Base-by-base conservation (phyloP, 2,888 invertebrate species). In the Phymatocera aterrima region DNA sequence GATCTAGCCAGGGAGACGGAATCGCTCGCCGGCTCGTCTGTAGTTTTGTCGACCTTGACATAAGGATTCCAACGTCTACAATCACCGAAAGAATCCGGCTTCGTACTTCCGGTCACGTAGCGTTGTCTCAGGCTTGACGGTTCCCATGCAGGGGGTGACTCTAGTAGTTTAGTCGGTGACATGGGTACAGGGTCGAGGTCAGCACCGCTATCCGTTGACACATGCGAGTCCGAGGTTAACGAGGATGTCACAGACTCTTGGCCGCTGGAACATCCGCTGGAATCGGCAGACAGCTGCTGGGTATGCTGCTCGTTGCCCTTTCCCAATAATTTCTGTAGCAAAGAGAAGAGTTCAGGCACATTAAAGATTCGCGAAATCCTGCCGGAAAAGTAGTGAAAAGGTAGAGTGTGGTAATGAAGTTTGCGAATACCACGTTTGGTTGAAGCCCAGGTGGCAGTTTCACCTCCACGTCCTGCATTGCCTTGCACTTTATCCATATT, bases 381-480 rank as follows among this genome's bases (percentile, higher is more conserved):
- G 2, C 4, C 15, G 21, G 15, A 12, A 6, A 43, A 24, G 31
- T 21, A 3, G 18, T 48, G 4, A 15, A 51, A 18, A 34, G 0
- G n/a, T 5, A 72, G 24, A 51, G n/a, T 51, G 48, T 51, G 51
- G 10, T 24, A 61, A 60, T 68, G 2, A 31, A 57, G n/a, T 77
- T 48, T 43, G 40, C 77, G 80, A 84, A 87, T 83, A 90, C 90
- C 85, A 90, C 91, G 57, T 91, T 89, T 1, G 90, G 88, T 21
- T 91, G 93, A 79, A 95, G 88, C 3, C 95, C 95, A 68, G 93
- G 93, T 28, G 95, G 95, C 80, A 95, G 88, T 83, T 94, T 94
- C 15, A 94, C 93, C 85, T 94, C 93, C 31, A 95, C 94, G 83
- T 95, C 93, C 85, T 93, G 92, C 94, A 95, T 95, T 83, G 92